Evolutionary conservation across 2,888 invertebrate species (phyloP).

Genomic region (Thera obeliscata): DNA sequence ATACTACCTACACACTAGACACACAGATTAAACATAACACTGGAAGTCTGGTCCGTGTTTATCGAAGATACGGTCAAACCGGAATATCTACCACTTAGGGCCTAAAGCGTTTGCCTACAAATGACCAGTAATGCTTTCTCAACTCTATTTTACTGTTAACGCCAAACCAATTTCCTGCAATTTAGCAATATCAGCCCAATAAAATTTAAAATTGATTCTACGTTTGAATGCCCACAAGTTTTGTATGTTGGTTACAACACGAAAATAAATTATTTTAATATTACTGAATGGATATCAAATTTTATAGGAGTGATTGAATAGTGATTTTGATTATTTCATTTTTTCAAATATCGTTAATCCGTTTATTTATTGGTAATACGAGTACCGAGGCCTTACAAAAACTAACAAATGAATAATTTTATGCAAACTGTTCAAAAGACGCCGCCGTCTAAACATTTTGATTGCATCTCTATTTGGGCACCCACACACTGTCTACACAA

Average conservation of each 20-base stretch:
- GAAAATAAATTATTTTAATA: too few relatives aligned
- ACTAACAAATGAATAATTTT: conserved; percentile 23
- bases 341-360: background rate
- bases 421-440: conserved; percentile 60
- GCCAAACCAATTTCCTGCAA: background rate
- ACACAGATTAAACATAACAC: conserved; percentile 25
- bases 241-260: too few relatives aligned
- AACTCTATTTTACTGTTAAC: conserved; percentile 5
- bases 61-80: conserved; percentile 32
- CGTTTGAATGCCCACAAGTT: background rate
- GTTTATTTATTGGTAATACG: background rate
- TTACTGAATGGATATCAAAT: too few relatives aligned
- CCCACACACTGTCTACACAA: conserved; percentile 57
- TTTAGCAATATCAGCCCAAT: conserved; percentile 1
- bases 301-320: background rate
- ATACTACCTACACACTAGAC: conserved; percentile 35
- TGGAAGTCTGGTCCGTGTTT: conserved; percentile 37
- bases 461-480: conserved; percentile 72
- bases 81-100: conserved; percentile 29
- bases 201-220: background rate
- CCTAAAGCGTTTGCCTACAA: conserved; percentile 30
- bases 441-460: conserved; percentile 61
- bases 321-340: background rate
- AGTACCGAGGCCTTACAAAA: conserved; percentile 3
- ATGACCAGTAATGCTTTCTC: conserved; percentile 23